Evolutionary conservation across 2,113 vertebrate species (phyloP).

Genomic region (Hiodon tergisus): DNA sequence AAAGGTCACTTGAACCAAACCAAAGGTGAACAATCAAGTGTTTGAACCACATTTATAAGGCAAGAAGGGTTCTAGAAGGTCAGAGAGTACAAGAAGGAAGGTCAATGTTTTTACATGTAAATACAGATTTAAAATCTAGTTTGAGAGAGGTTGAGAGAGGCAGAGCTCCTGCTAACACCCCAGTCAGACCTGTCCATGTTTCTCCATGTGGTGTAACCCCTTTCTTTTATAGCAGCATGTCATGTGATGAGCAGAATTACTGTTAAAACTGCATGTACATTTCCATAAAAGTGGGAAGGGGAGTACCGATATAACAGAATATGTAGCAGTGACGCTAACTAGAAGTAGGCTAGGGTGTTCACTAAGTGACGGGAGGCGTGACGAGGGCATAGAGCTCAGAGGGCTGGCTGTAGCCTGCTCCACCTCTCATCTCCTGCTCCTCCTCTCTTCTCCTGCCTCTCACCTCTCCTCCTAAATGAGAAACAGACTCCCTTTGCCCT

Average conservation of each 20-base stretch:
- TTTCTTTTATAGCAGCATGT: background rate
- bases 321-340: conserved; percentile 61
- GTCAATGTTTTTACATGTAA: too few species aligned
- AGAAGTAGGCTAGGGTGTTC: conserved; percentile 58
- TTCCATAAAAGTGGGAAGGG: conserved; percentile 51
- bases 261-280: background rate
- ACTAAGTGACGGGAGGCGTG: conserved; percentile 63
- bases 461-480: conserved; percentile 61
- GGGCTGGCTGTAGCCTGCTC: background rate
- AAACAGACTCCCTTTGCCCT: conserved; percentile 64
- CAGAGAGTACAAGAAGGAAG: too few species aligned
- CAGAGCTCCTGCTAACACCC: too few species aligned
- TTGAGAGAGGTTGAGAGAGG: too few species aligned
- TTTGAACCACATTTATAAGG: too few species aligned
- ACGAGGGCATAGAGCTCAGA: conserved; percentile 42
- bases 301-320: conserved; percentile 42
- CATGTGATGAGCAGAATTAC: background rate
- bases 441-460: conserved; percentile 51
- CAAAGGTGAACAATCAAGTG: too few species aligned
- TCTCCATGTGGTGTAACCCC: background rate
- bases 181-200: background rate
- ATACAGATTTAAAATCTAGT: too few species aligned
- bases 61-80: too few species aligned
- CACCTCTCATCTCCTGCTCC: conserved; percentile 49
- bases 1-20: too few species aligned